Base-by-base conservation (phyloP, 2,888 invertebrate genomes). In the Temnothorax unifasciatus region DNA sequence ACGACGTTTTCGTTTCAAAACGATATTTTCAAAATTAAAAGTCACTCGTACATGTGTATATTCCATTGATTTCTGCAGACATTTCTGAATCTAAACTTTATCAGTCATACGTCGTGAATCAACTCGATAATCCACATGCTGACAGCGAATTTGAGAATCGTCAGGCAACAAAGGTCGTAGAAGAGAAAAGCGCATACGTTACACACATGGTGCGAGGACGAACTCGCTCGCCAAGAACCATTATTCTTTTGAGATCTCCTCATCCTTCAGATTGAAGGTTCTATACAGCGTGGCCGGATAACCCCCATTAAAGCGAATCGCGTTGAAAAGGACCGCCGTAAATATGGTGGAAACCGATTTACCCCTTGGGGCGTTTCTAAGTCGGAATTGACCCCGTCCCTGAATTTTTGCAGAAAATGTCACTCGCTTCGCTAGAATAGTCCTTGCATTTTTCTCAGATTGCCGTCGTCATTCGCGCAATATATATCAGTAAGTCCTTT, bases 261-360 rank as follows among this genome's bases (percentile, higher is more conserved):
- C 61, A n/a, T 71, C 25, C 64, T 41, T 41, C 66, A 50, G 61
- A 79, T 75, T 85, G 83, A n/a, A 83, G 79, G 86, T 84, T 86
- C 86, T 84, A 87, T 86, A 84, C 79, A 75, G 82, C 83, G 73
- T 57, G 85, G 74, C 82, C 84, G 73, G 54, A 86, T 85, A 81
- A 88, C 85, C 87, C 88, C 87, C 88, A 91, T 90, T 90, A 90
- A 88, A 86, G 85, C 84, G 88, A 86, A 86, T 84, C 69, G 82
- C 88, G 85, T 87, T 89, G 90, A 91, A 88, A 90, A 89, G 87
- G 81, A 86, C 79, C 82, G 77, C 85, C 63, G 85, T 63, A 73
- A 71, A 83, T 81, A 82, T 68, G 82, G 83, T 83, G 81, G 75
- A 74, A 84, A 77, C 81, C 84, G 83, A 84, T 87, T 86, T 81